phyloP scores from a whole-genome alignment of 2,888 invertebrate genomes.

The Dendrolimus pini region DNA sequence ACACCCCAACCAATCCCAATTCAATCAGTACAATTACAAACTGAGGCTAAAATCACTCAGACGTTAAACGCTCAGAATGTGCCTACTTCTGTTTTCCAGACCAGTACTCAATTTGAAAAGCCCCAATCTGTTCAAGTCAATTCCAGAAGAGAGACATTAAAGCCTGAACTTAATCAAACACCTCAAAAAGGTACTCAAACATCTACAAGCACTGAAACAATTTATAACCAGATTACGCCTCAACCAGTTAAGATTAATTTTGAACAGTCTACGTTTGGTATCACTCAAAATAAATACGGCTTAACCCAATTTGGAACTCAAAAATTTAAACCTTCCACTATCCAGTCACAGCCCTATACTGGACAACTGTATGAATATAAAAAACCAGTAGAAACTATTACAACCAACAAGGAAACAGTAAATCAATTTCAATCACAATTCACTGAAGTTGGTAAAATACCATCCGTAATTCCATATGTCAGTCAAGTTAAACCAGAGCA shows the following conservation, averaged over 20 bases:
- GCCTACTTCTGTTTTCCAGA: conserved; percentile 5
- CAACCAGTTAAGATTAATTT: neutral
- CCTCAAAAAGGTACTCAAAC: conserved; percentile 7
- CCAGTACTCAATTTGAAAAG: conserved; percentile 1
- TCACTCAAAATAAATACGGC: neutral
- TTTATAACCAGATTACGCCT: neutral
- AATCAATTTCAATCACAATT: no score
- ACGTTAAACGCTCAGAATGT: conserved; percentile 3
- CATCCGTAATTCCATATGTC: no score
- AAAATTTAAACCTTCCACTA: conserved; percentile 7
- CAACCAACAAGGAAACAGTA: neutral
- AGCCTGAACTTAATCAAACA: conserved; percentile 12
- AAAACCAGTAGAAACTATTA: neutral
- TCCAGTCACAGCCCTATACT: neutral
- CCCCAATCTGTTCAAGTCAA: neutral
- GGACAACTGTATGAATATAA: neutral
- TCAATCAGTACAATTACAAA: neutral
- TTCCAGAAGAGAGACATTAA: conserved; percentile 13
- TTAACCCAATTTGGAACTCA: conserved; percentile 12
- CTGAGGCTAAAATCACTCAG: neutral
- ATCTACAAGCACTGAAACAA: neutral
- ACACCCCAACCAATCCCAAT: conserved; percentile 7
- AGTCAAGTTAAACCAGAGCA: neutral
- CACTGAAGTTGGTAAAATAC: no score
- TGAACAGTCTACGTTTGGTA: neutral